Base-by-base conservation (phyloP, 2,113 vertebrate genomes). In the Pogona vitticeps region DNA sequence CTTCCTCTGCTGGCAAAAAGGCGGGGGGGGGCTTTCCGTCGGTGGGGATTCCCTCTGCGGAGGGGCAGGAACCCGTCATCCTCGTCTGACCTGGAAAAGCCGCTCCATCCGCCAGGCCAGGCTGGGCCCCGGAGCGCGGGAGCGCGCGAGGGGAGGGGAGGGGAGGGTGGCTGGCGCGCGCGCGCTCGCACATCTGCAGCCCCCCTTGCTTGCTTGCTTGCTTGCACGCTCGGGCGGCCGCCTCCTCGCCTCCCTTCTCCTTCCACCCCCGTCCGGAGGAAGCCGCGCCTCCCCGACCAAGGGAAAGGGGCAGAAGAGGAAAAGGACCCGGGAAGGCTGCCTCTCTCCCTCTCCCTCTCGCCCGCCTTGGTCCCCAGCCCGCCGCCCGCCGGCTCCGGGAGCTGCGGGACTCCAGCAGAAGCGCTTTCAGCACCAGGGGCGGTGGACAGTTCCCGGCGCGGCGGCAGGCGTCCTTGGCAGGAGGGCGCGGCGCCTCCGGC, bases 121-220 rank as follows among this genome's bases (percentile, higher is more conserved):
- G 68, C 40, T n/a, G 31, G 76, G 12, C 26, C 28, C 65, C 28
- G 65, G 65, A 31, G 65, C 46, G 5, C 10, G 46, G 2, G 58
- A 42, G 21, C 79, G 90, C 91, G 93, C 91, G 91, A 52, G 46
- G n/a, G n/a, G 46, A 52, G 46, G 46, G 46, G 46, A 52, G 46
- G 12, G 65, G 6, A 23, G 28, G 65, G 65, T 68, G 65, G 58
- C 42, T 58, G 4, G 58, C 42, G 21, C 79, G 90, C 93, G 93
- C 91, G 91, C 91, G 93, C 93, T 88, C 91, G 52, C 46, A 42
- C 77, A 42, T 76, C 68, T 61, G 68, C 86, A 84, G 75, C 52
- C 91, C 77, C 61, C 65, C 10, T 21, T 61, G 3, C 59, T 21
- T 61, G 88, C 88, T 42, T 65, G 65, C 36, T 63, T 17, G 31